Evolutionary conservation across 2,113 vertebrate species (phyloP).

Genomic region (Crypturellus undulatus): DNA sequence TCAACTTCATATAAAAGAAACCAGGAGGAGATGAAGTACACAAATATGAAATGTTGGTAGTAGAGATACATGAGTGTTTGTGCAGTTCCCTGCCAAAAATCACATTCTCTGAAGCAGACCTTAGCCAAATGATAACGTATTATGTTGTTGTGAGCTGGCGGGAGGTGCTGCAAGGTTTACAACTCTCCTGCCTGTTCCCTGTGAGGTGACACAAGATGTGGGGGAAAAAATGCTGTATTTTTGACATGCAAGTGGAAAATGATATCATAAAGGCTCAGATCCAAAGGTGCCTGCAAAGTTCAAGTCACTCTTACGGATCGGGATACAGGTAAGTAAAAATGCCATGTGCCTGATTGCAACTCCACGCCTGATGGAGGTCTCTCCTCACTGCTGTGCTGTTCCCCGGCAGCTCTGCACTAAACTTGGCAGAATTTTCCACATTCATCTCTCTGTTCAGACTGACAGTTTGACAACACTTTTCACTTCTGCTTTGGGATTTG

Average conservation of each 20-base stretch:
- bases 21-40: neutral
- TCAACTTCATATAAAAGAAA: neutral
- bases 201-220: neutral
- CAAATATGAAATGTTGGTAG: neutral
- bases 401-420: neutral
- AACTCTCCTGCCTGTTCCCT: neutral
- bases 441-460: accelerated
- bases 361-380: neutral
- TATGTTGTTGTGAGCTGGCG: neutral
- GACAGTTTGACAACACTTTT: neutral
- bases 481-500: neutral
- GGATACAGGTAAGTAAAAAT: neutral
- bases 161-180: neutral
- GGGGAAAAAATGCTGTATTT: neutral
- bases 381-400: neutral
- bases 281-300: neutral
- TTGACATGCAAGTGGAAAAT: neutral
- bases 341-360: neutral
- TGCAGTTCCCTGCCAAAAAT: neutral
- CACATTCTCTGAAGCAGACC: too few species aligned
- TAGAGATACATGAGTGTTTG: neutral
- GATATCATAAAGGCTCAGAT: neutral
- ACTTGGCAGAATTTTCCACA: neutral
- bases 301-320: neutral
- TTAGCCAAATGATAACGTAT: accelerated